Base-by-base conservation (phyloP, 2,113 vertebrate genomes). In the Bubo blakistoni region DNA sequence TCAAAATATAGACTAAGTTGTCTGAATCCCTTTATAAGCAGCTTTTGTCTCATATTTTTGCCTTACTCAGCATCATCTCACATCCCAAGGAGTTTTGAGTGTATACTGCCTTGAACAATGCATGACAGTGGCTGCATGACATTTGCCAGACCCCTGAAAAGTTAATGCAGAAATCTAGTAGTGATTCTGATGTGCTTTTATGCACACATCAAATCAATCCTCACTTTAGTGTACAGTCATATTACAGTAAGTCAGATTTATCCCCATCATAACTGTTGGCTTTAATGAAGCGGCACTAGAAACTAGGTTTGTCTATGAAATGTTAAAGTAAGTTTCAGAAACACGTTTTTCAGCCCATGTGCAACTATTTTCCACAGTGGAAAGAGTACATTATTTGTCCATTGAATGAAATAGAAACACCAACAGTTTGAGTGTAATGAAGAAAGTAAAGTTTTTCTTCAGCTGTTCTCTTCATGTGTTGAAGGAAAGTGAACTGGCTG, bases 91-190 rank as follows among this genome's bases (percentile, higher is more conserved):
- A 63, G 65, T 80, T 91, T 34, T 85, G 70, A 80, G 40, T 9
- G 8, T 57, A 46, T 52, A 7, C 27, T 32, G 32, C 54, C 86
- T 82, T 62, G 49, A 95, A 85, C 66, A 86, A 66, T 49, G 36
- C 62, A 46, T 89, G 81, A 71, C 54, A 91, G 57, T 29, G 62
- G 58, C 65, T 71, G n/a, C 1, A 5, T 38, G 69, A 69, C 69
- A 66, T 76, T 94, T 89, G 36, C 73, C 88, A 96, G 86, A 82
- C 42, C 46, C 51, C 70, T 77, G 73, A 76, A 94, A 97, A 57
- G n/a, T 67, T 79, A 69, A 88, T 51, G 49, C 77, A 87, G 73
- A 92, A 79, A 95, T 80, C 77, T 63, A 76, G 70, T 26, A 61
- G 74, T 51, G 66, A 93, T 90, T 89, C 81, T 92, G 65, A 80